phyloP scores from a whole-genome alignment of 2,113 vertebrate genomes.

The Toxotes jaculatrix region DNA sequence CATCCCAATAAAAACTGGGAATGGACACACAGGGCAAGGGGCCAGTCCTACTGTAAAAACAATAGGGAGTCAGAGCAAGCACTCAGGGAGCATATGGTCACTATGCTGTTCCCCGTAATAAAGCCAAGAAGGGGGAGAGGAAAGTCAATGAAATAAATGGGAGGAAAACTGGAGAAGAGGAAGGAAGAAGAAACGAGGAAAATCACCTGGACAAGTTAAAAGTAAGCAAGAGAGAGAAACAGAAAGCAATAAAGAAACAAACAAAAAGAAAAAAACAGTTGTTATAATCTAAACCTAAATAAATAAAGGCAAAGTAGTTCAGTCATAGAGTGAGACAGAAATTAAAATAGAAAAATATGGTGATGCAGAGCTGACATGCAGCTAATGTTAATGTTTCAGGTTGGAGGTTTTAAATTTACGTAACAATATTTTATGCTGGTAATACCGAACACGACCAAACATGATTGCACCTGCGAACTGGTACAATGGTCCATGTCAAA shows the following conservation, averaged over 20 bases:
- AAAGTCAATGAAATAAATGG: conserved; percentile 32
- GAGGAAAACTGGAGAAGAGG: not conserved
- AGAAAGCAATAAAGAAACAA: not conserved
- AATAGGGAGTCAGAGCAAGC: conserved; percentile 25
- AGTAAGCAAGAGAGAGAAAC: not conserved
- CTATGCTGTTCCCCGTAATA: conserved; percentile 47
- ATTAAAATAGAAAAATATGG: not conserved
- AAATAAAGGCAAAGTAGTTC: not conserved
- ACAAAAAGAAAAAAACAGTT: not conserved
- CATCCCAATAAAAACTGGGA: conserved; percentile 65
- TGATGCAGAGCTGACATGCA: not conserved
- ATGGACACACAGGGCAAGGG: conserved; percentile 34
- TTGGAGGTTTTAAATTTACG: not conserved
- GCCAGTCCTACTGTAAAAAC: conserved; percentile 47
- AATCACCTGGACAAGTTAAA: not conserved
- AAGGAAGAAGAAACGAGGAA: not conserved
- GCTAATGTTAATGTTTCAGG: not conserved
- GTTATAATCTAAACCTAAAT: not conserved
- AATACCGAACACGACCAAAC: not conserved
- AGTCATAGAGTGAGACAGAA: not conserved
- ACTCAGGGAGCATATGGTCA: conserved; percentile 46
- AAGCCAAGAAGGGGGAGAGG: conserved; percentile 18
- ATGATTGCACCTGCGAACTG: not conserved
- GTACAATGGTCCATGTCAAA: not conserved
- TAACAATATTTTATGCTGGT: not conserved